phyloP scores from a whole-genome alignment of 2,797 vertebrate genomes.

The Tapera naevia region DNA sequence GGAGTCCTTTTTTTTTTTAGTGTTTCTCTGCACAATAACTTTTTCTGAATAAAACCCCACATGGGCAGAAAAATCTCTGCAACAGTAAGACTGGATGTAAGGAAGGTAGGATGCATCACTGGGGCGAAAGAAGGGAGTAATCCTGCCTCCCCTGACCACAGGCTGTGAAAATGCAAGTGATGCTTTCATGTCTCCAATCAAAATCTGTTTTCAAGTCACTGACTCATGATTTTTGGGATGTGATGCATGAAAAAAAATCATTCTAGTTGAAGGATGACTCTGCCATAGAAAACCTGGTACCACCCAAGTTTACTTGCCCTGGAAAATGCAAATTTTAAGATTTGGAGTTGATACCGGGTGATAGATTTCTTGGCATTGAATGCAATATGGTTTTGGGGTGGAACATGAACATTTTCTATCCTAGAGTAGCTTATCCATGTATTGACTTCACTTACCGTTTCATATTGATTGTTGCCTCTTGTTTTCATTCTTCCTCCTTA shows the following conservation, averaged over 20 bases:
- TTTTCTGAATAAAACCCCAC: too few species aligned
- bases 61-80: fast-evolving
- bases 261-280: neutral
- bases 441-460: neutral
- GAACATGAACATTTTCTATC: fast-evolving
- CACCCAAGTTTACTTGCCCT: neutral
- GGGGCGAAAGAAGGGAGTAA: fast-evolving
- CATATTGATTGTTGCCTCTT: neutral
- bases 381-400: neutral
- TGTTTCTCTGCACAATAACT: neutral
- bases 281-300: neutral
- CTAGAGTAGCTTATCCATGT: neutral
- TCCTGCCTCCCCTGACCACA: fast-evolving
- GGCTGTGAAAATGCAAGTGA: neutral
- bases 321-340: neutral
- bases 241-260: neutral
- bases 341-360: neutral
- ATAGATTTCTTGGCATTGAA: neutral
- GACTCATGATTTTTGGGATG: neutral
- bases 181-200: neutral
- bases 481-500: neutral
- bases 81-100: neutral
- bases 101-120: neutral
- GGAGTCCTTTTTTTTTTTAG: neutral
- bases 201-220: neutral